Evolutionary conservation across 2,888 invertebrate species (phyloP).

Genomic region (Apodemia hepburni): DNA sequence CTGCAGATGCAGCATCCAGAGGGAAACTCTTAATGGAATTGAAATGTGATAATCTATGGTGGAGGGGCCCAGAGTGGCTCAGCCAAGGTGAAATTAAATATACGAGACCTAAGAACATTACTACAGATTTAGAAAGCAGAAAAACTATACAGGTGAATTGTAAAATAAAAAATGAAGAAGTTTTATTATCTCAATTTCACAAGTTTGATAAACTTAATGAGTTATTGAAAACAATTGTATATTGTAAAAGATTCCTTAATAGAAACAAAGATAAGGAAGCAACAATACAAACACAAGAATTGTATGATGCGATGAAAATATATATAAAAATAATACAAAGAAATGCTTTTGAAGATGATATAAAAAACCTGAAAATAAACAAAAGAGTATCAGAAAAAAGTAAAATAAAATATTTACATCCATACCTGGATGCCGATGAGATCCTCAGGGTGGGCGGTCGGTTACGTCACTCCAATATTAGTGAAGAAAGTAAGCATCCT

Average conservation of each 20-base stretch:
- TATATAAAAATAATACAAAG: conserved; percentile 30
- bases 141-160: conserved; percentile 17
- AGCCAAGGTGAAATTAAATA: conserved; percentile 19
- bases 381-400: conserved; percentile 26
- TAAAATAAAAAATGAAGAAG: conserved; percentile 6
- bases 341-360: conserved; percentile 24
- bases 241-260: conserved; percentile 22
- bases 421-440: conserved; percentile 28
- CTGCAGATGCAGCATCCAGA: conserved; percentile 34
- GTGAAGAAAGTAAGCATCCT: conserved; percentile 27
- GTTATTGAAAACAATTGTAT: conserved; percentile 13
- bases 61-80: conserved; percentile 33
- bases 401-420: conserved; percentile 28
- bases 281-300: conserved; percentile 28
- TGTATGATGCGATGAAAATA: conserved; percentile 25
- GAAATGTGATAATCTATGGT: conserved; percentile 27
- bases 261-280: background rate
- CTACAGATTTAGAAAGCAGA: background rate
- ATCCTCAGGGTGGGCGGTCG: conserved; percentile 36
- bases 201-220: conserved; percentile 18
- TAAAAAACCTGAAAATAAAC: conserved; percentile 17
- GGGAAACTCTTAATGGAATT: conserved; percentile 26
- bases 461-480: conserved; percentile 26
- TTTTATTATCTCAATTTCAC: conserved; percentile 12
- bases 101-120: background rate